Evolutionary conservation across 2,888 invertebrate genomes (phyloP).

Genomic region (Boloria selene): DNA sequence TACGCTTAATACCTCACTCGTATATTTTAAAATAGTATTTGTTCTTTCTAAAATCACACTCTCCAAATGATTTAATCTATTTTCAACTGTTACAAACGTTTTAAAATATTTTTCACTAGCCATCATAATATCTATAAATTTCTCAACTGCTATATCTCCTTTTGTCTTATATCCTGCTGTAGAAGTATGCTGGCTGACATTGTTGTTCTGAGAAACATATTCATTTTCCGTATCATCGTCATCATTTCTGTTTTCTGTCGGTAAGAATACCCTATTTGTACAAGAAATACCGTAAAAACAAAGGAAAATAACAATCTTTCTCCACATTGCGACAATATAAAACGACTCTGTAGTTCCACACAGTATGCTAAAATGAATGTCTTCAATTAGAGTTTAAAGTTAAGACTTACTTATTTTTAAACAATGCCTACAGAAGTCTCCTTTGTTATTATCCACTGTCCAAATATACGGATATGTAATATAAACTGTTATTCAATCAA

Average conservation of each 20-base stretch:
- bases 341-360: conserved; percentile 31
- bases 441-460: conserved; percentile 35
- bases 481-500: conserved; percentile 15
- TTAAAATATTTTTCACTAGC: conserved; percentile 66
- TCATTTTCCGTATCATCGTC: conserved; percentile 25
- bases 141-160: conserved; percentile 61
- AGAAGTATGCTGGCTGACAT: conserved; percentile 41
- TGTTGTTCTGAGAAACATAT: conserved; percentile 22
- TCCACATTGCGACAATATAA: conserved; percentile 31
- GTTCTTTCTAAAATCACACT: conserved; percentile 60
- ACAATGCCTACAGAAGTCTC: conserved; percentile 33
- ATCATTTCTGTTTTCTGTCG: conserved; percentile 13
- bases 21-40: conserved; percentile 61
- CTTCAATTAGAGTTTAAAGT: conserved; percentile 24
- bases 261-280: conserved; percentile 18
- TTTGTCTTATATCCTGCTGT: conserved; percentile 41
- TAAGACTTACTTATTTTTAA: conserved; percentile 39
- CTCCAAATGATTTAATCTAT: conserved; percentile 61
- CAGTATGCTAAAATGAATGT: conserved; percentile 33
- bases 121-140: conserved; percentile 68
- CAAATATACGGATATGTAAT: conserved; percentile 31
- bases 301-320: conserved; percentile 16
- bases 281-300: conserved; percentile 22
- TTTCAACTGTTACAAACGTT: conserved; percentile 63
- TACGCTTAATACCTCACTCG: conserved; percentile 57